Evolutionary conservation across 2,888 invertebrate genomes (phyloP), one percentile per base, ranked within the genome.

Genomic region (Romanomermis culicivorax): DNA sequence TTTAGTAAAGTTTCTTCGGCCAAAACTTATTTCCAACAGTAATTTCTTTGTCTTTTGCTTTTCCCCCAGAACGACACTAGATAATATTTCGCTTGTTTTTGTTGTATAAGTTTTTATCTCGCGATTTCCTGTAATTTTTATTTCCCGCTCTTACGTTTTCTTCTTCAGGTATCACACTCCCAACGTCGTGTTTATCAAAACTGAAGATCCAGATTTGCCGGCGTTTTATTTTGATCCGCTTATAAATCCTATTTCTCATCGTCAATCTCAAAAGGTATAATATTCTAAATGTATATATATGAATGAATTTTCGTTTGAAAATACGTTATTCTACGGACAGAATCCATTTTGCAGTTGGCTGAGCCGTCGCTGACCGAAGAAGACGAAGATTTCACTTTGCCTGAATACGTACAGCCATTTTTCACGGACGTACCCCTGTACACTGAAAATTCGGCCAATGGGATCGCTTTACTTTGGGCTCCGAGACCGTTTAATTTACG

Each of bases 141-240:
- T n/a, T n/a, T n/a, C n/a, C n/a, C n/a, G n/a, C n/a, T n/a, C n/a
- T n/a, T n/a, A n/a, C n/a, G n/a, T 23, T 11, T 23, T 45, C 7
- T 58, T 56, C 67, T 71, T 26, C 63, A 91, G 91, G 89, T 99
- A 99, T 71, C 97, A 99, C 71, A 83, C 88, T 4, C 95, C 97
- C 26, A 95, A 93, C 71, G 95, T 99, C 3, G 93, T 99, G 1
- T 99, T 86, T 71, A 99, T 99, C 65, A 97, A 97, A 76, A 97
- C 97, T 0, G 97, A 99, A 74, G 97, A 99, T 78, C 95, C 97
- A 4, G 97, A 99, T 74, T 75, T 99, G 55, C 97, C 97, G 36
- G 97, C 97, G 0, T 99, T 97, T 72, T 99, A 99, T 72, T 99
- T 95, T 73, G 97, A 99, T 75, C 97, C 97, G 0, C 76, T 99